These are phyloP conservation scores for Neotoma lepida DNA, from an alignment of 2,113 vertebrate genomes.

Conservation along the genomic window DNA sequence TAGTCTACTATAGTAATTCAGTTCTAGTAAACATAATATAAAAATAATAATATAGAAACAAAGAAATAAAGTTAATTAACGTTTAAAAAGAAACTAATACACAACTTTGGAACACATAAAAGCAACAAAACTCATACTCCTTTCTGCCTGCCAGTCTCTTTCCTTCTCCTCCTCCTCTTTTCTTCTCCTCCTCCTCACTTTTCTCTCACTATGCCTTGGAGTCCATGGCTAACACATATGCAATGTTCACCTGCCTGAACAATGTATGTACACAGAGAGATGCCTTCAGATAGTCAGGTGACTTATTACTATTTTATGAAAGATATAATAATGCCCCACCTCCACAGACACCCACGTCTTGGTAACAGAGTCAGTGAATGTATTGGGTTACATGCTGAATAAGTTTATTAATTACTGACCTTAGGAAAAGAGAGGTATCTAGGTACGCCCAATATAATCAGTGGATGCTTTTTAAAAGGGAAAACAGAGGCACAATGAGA, in stretches of 20 bases:
- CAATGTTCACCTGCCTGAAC: not conserved
- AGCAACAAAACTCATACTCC: not conserved
- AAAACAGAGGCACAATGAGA: not conserved
- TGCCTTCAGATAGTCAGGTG: not conserved
- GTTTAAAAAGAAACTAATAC: not conserved
- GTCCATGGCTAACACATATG: not conserved
- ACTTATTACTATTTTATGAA: not conserved
- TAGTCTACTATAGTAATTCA: not conserved
- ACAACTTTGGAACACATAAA: not conserved
- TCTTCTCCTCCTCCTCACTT: accelerated
- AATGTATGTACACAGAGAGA: not conserved
- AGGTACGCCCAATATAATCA: not conserved
- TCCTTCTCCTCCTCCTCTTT: accelerated
- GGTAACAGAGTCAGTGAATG: not conserved
- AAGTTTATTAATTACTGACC: not conserved
- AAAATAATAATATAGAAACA: not conserved
- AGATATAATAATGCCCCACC: not conserved
- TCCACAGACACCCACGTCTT: not conserved
- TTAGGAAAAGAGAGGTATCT: not conserved
- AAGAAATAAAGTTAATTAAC: not conserved
- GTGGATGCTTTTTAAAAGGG: not conserved
- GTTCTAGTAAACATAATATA: not conserved
- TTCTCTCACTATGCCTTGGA: not conserved
- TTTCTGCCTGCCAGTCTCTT: not conserved
- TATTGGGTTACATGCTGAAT: not conserved